A percentile compares a stretch with the other conserved stretches of the same genome.
Evolutionary conservation across 1,140 invertebrate species (phyloP).

Genomic region (Solenopsis fugax): DNA sequence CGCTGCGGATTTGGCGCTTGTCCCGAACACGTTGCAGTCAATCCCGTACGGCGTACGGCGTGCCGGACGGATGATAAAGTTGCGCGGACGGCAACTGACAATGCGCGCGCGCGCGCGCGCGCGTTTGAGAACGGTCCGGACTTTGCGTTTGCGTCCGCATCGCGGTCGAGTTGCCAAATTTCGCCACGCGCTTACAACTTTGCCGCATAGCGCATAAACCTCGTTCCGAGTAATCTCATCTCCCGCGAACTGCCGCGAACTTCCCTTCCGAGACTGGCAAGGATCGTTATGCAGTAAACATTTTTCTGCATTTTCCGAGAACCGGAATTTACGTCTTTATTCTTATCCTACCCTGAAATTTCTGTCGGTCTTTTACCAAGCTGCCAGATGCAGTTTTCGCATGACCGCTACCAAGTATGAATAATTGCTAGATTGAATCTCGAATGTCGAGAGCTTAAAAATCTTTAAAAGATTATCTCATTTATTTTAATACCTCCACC

Average conservation of each 20-base stretch:
- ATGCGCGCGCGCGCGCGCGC: neutral
- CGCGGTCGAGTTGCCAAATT: constrained; percentile 49
- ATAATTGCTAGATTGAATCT: neutral
- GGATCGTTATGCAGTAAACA: constrained; percentile 38
- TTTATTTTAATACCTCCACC: neutral
- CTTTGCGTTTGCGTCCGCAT: constrained; percentile 11
- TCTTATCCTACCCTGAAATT: neutral
- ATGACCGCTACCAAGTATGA: neutral
- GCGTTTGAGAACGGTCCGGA: neutral
- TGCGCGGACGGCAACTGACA: neutral
- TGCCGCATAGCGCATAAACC: constrained; percentile 33
- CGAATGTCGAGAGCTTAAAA: neutral
- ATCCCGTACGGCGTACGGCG: neutral
- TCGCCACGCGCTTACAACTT: constrained; percentile 34
- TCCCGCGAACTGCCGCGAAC: constrained; percentile 29
- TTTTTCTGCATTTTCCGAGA: constrained; percentile 28
- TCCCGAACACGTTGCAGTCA: constrained; percentile 14
- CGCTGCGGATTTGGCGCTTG: constrained; percentile 37
- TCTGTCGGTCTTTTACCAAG: neutral
- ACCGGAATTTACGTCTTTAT: neutral
- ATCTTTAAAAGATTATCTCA: no score
- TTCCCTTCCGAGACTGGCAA: neutral
- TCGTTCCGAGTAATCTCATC: constrained; percentile 46
- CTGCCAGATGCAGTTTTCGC: neutral
- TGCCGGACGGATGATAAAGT: constrained; percentile 16